Evolutionary conservation across 2,113 vertebrate genomes (phyloP), one percentile per base, ranked within the genome.

Genomic region (Gorsachius goisagi): DNA sequence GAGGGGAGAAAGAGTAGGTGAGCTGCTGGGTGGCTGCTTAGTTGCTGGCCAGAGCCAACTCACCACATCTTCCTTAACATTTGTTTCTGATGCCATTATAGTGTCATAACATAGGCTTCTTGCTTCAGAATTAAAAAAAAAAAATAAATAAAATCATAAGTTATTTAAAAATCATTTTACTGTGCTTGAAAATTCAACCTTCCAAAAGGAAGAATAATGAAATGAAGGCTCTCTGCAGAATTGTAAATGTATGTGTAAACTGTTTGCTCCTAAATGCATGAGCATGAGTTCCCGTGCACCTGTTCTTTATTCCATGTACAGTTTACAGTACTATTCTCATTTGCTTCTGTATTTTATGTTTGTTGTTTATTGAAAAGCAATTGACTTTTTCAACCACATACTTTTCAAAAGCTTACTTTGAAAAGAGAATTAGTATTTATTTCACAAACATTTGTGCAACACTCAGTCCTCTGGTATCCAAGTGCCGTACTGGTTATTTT

Each of bases 1-100:
- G 5, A n/a, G 3, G 3, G 20, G 7, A 52, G 19, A 44, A 41
- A 12, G 4, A 39, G 4, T 8, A 53, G 2, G 9, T 26, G 18
- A 72, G 10, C 15, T 76, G 10, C 18, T 76, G n/a, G 4, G 8
- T 55, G 20, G 8, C 11, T 85, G 8, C 18, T 33, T 39, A 39
- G 35, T 32, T 83, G 22, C 35, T 78, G 56, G 12, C 19, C 23
- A 53, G 18, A 7, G 11, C 52, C 55, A 45, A 18, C 20, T 3
- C 24, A 33, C 14, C 28, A 39, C 6, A 53, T 53, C 2, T 15
- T 55, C 18, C 24, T n/a, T 60, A 63, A 47, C 6, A 17, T 58
- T 37, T 47, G 5, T 23, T 78, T 9, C 26, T 83, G 16, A 74
- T 59, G 17, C 7, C 37, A 44, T 35, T 59, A 37, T 73, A 9